phyloP scores from a whole-genome alignment of 2,113 vertebrate species.

The Bubo blakistoni region DNA sequence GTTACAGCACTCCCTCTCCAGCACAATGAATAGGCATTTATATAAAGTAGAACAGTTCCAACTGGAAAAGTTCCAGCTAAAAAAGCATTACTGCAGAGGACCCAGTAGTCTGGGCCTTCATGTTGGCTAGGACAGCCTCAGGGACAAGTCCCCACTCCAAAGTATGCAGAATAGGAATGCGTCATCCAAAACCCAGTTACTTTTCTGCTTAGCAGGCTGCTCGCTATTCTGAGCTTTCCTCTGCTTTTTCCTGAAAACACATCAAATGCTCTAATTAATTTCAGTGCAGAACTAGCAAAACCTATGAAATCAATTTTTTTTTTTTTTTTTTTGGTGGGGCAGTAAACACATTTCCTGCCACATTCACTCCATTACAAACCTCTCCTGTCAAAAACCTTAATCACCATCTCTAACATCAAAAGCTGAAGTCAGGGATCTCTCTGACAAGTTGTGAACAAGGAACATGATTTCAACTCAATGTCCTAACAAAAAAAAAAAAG shows the following conservation, averaged over 20 bases:
- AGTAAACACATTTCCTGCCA: not conserved
- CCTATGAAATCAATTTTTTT: not conserved
- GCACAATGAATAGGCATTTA: constrained; percentile 62
- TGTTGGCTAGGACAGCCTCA: not conserved
- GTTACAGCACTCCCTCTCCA: constrained; percentile 30
- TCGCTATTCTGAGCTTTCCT: not conserved
- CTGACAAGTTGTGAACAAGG: not conserved
- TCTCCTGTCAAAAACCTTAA: not conserved
- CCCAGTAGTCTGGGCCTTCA: not conserved
- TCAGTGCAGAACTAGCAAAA: not conserved
- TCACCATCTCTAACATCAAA: not conserved
- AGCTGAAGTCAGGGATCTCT: not conserved
- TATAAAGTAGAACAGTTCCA: constrained; percentile 49
- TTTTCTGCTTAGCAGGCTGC: not conserved
- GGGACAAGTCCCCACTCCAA: not conserved
- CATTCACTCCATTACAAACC: not conserved
- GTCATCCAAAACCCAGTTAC: not conserved
- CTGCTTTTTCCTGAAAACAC: not conserved
- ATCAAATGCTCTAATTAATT: not conserved
- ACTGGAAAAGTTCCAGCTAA: constrained; percentile 53
- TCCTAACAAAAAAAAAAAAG: not conserved
- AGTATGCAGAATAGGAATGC: not conserved
- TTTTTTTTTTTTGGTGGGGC: not conserved
- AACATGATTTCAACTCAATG: not conserved
- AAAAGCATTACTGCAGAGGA: constrained; percentile 53